phyloP scores from a whole-genome alignment of 2,797 vertebrate genomes.

The Mycteria americana region DNA sequence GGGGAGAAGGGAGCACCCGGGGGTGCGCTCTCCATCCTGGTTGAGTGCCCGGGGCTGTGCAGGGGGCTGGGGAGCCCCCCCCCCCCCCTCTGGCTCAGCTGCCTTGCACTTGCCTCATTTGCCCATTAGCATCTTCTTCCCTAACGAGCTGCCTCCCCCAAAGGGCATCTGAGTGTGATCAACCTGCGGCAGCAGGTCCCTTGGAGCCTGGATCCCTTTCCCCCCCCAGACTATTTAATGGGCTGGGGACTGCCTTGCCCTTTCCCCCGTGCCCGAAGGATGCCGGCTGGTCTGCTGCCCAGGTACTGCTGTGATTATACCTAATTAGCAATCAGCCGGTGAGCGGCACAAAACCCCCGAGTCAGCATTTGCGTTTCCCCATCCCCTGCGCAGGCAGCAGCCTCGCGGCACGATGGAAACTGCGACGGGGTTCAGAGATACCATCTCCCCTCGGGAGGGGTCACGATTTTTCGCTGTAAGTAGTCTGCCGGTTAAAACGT shows the following conservation, averaged over 20 bases:
- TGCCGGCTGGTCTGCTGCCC: too few species aligned
- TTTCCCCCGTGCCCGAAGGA: not conserved
- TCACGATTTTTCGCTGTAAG: not conserved
- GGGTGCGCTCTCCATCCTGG: not conserved
- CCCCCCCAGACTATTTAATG: too few species aligned
- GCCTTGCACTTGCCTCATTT: not conserved
- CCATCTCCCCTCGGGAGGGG: not conserved
- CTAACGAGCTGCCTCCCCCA: not conserved
- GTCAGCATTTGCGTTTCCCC: not conserved
- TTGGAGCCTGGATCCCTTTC: not conserved
- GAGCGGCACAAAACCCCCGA: not conserved
- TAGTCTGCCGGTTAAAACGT: not conserved
- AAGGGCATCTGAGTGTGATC: not conserved
- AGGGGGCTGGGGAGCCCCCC: not conserved
- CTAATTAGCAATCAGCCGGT: not conserved
- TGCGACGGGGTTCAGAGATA: not conserved
- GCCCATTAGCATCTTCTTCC: not conserved
- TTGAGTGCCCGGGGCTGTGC: not conserved
- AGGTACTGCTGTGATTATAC: not conserved
- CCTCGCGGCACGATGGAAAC: not conserved
- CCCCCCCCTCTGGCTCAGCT: not conserved
- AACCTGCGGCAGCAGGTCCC: not conserved
- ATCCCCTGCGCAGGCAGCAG: not conserved
- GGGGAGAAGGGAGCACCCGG: not conserved
- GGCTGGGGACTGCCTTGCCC: too few species aligned